Conservation (phyloP, 2,888 invertebrate species). For the Aporophyla lueneburgensis region DNA sequence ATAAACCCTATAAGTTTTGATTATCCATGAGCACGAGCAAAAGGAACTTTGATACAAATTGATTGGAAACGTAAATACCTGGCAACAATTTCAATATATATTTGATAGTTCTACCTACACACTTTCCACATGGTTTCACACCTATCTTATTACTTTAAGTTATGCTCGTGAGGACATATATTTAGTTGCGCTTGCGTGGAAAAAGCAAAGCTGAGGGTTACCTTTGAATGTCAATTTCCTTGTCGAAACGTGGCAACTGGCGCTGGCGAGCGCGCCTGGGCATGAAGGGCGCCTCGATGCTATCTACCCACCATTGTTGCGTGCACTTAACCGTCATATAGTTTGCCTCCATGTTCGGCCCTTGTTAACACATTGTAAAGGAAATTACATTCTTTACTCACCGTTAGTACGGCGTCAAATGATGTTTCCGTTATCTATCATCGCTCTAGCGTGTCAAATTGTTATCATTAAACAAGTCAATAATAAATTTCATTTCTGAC, state of each 20-base stretch:
- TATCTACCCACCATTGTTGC: conserved; percentile 88
- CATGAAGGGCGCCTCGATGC: conserved; percentile 83
- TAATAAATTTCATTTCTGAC: conserved; percentile 73
- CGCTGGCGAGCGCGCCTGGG: conserved; percentile 62
- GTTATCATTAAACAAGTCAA: conserved; percentile 83
- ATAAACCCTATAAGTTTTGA: conserved; percentile 5
- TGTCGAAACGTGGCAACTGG: conserved; percentile 72
- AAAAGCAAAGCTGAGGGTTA: conserved; percentile 50
- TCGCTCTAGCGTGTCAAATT: conserved; percentile 85
- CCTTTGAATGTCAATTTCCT: conserved; percentile 70
- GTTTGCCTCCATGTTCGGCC: conserved; percentile 81
- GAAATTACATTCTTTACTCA: conserved; percentile 89
- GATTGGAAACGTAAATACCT: neutral
- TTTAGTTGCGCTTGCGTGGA: conserved; percentile 47
- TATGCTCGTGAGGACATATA: conserved; percentile 20
- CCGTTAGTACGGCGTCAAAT: conserved; percentile 82
- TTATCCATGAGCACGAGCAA: conserved; percentile 14
- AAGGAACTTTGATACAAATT: conserved; percentile 23
- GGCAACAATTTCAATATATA: conserved; percentile 6
- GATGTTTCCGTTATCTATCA: conserved; percentile 87
- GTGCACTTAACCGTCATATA: conserved; percentile 89
- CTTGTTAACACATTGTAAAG: conserved; percentile 90
- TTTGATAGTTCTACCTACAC: conserved; percentile 1
- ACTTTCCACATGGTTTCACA: conserved; percentile 36
- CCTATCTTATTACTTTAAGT: conserved; percentile 26